Conservation (phyloP, 2,113 vertebrate genomes). For the Odocoileus hemionus region DNA sequence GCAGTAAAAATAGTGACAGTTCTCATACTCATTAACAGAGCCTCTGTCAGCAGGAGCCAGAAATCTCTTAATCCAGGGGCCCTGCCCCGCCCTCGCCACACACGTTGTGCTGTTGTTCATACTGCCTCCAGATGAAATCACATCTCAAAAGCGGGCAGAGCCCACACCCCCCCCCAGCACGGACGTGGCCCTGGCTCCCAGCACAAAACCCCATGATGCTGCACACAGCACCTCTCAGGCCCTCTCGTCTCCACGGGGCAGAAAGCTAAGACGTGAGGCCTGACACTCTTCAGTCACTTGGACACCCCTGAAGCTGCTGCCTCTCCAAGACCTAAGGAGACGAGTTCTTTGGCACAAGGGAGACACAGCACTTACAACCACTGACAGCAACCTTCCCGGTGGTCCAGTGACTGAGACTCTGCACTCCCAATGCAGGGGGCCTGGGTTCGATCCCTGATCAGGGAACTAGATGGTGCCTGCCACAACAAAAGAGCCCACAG, state of each 20-base stretch:
- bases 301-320: background rate
- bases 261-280: background rate
- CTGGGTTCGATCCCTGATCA: background rate
- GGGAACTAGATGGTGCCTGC: background rate
- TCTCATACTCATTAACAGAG: conserved; percentile 50
- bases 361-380: accelerated
- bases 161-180: background rate
- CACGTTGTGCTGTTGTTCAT: accelerated
- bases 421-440: background rate
- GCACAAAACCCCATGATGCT: background rate
- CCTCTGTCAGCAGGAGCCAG: background rate
- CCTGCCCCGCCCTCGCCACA: background rate
- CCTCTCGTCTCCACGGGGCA: background rate
- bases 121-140: background rate
- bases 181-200: background rate
- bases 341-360: accelerated
- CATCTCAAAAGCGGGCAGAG: background rate
- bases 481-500: background rate
- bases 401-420: background rate
- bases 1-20: conserved; percentile 39
- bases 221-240: background rate
- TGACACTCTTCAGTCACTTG: accelerated
- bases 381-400: background rate
- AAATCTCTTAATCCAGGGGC: background rate
- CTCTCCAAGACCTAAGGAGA: background rate